Evolutionary conservation across 1,140 invertebrate genomes (phyloP).

Genomic region (Atopsyche davidsoni): DNA sequence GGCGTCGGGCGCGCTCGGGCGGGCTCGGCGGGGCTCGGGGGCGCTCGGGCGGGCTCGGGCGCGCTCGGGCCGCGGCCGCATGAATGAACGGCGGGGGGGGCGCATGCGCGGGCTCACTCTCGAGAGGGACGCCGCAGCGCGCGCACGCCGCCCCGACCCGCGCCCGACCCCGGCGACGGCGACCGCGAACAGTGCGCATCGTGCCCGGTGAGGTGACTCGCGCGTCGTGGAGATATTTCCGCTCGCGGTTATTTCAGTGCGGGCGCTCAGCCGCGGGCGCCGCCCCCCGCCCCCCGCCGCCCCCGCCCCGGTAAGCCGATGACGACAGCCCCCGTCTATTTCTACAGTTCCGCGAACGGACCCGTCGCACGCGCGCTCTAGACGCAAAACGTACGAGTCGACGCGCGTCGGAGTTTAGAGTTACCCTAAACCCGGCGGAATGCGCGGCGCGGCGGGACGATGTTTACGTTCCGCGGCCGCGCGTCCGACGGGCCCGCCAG

Average conservation of each 20-base stretch:
- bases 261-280: not conserved
- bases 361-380: not conserved
- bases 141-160: slow-evolving; percentile 24
- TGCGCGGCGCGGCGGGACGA: not conserved
- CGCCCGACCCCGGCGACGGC: not conserved
- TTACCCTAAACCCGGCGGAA: not conserved
- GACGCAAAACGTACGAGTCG: not conserved
- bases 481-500: too few relatives aligned
- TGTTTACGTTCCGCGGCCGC: too few relatives aligned
- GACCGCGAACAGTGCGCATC: not conserved
- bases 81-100: slow-evolving; percentile 12
- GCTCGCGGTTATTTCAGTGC: too few relatives aligned
- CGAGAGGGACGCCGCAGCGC: slow-evolving; percentile 19
- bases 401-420: not conserved
- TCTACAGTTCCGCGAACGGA: not conserved
- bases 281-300: not conserved
- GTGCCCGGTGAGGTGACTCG: too few relatives aligned
- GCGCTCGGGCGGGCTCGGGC: slow-evolving; percentile 32
- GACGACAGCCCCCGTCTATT: not conserved
- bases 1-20: slow-evolving; percentile 15
- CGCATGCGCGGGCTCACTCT: slow-evolving; percentile 18
- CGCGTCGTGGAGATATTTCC: too few relatives aligned
- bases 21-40: slow-evolving; percentile 9
- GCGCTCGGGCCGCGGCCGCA: slow-evolving; percentile 16
- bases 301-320: not conserved